phyloP scores from a whole-genome alignment of 2,797 vertebrate species.

The Ceryle rudis region DNA sequence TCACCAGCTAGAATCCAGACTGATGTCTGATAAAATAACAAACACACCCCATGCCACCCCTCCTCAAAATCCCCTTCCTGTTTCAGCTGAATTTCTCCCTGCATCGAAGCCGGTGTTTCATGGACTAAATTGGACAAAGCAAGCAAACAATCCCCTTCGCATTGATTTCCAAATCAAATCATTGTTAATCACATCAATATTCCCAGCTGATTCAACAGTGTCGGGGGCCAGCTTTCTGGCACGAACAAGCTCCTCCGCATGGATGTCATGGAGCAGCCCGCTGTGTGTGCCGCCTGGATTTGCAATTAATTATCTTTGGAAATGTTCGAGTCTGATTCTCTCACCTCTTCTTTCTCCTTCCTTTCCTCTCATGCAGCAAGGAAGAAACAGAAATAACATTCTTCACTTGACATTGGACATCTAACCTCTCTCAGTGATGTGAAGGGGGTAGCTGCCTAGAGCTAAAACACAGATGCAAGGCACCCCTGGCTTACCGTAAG shows the following conservation, averaged over 20 bases:
- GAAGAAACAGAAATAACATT: neutral
- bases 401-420: fast-evolving
- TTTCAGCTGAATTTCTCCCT: neutral
- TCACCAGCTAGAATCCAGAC: neutral
- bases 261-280: neutral
- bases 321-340: neutral
- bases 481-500: neutral
- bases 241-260: neutral
- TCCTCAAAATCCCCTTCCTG: neutral
- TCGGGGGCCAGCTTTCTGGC: neutral
- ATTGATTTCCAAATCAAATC: slow-evolving; percentile 72
- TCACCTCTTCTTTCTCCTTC: neutral
- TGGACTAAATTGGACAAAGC: slow-evolving; percentile 62
- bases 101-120: slow-evolving; percentile 13
- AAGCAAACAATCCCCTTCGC: slow-evolving; percentile 20
- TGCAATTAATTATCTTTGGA: neutral
- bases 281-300: neutral
- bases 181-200: slow-evolving; percentile 50
- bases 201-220: neutral
- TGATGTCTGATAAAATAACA: slow-evolving; percentile 39
- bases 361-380: neutral
- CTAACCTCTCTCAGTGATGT: neutral
- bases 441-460: neutral
- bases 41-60: neutral
- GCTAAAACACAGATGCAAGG: neutral